phyloP scores from a whole-genome alignment of 2,797 vertebrate species.

The Gymnocypris eckloni region DNA sequence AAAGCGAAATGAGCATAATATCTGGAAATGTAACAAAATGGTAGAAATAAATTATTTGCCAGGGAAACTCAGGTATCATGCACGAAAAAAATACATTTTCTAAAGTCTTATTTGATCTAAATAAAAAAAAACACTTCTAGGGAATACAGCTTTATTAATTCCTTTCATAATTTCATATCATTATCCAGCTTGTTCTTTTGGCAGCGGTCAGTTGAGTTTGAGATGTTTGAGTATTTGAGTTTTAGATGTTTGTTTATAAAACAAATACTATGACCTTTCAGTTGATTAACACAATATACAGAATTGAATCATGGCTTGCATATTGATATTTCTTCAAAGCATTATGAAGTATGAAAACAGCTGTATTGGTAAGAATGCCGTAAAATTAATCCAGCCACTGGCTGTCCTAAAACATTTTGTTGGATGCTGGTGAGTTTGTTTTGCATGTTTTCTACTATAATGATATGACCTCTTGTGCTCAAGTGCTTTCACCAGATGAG shows the following conservation, averaged over 20 bases:
- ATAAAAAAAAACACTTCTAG: neutral
- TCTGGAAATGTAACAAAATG: too few relatives aligned
- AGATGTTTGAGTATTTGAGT: neutral
- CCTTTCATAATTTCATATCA: neutral
- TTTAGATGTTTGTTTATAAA: neutral
- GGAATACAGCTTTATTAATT: neutral
- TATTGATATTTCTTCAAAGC: constrained; percentile 5
- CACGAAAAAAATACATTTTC: neutral
- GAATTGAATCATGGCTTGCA: neutral
- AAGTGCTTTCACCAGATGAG: constrained; percentile 98
- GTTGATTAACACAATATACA: neutral
- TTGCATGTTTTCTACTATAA: constrained; percentile 63
- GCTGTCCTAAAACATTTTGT: constrained; percentile 31
- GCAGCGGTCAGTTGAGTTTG: neutral
- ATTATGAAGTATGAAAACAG: neutral
- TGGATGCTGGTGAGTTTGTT: constrained; percentile 33
- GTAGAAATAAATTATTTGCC: neutral
- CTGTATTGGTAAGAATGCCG: neutral
- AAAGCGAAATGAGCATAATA: too few relatives aligned
- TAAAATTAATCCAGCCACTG: constrained; percentile 8
- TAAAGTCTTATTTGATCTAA: too few relatives aligned
- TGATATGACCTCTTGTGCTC: constrained; percentile 82
- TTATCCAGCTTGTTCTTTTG: neutral
- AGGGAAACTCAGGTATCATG: neutral
- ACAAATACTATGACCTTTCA: neutral